Evolutionary conservation across 2,797 vertebrate genomes (phyloP).

Genomic region (Triplophysa bombifrons): DNA sequence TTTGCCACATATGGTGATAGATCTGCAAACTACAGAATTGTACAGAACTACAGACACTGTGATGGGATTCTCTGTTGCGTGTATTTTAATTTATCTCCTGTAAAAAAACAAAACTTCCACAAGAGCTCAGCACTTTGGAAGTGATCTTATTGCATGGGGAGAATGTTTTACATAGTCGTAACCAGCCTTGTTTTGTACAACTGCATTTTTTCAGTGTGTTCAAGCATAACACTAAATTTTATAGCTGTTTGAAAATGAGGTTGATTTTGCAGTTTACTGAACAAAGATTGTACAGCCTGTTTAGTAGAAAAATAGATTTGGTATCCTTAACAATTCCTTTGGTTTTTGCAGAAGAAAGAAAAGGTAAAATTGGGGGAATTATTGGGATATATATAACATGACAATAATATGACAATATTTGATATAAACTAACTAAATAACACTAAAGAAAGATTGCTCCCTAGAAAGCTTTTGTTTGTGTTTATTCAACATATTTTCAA

Average conservation of each 20-base stretch:
- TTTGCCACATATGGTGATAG: not conserved
- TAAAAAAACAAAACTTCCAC: not conserved
- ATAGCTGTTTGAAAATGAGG: not conserved
- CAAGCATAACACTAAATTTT: slow-evolving; percentile 8
- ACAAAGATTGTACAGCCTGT: not conserved
- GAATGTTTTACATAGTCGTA: not conserved
- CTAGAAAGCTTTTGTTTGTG: not conserved
- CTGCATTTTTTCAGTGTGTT: not conserved
- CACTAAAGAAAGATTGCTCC: too few species aligned
- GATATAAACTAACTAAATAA: not conserved
- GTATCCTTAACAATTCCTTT: not conserved
- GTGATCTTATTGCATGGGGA: not conserved
- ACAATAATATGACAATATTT: not conserved
- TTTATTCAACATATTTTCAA: not conserved
- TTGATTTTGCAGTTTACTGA: slow-evolving; percentile 1
- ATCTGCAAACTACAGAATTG: not conserved
- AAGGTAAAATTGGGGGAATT: not conserved
- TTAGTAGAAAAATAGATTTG: not conserved
- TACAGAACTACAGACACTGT: too few species aligned
- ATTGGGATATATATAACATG: not conserved
- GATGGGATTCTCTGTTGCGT: slow-evolving; percentile 31
- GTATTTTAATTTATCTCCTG: not conserved
- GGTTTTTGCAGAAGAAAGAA: not conserved
- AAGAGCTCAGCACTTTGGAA: not conserved
- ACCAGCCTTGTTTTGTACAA: slow-evolving; percentile 7